phyloP scores from a whole-genome alignment of 2,888 invertebrate species.

The Cynaeus angustus region DNA sequence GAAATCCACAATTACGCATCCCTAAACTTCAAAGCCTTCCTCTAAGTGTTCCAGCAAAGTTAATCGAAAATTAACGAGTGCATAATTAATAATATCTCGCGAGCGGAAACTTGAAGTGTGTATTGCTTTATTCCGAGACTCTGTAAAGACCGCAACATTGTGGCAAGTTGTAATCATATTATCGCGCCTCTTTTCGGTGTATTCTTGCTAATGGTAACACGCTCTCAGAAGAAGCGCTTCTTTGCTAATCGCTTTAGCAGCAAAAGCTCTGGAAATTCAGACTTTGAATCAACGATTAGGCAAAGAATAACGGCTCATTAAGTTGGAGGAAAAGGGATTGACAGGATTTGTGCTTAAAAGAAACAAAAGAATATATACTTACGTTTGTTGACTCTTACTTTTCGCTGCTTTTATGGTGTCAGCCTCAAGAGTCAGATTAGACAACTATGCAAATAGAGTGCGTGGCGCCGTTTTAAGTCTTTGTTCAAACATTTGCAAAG shows the following conservation, averaged over 20 bases:
- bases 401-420: too few species aligned
- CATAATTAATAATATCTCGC: slow-evolving; percentile 55
- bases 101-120: slow-evolving; percentile 49
- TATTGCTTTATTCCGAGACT: slow-evolving; percentile 47
- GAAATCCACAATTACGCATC: slow-evolving; percentile 35
- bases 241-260: slow-evolving; percentile 45
- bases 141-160: slow-evolving; percentile 49
- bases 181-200: slow-evolving; percentile 45
- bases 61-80: slow-evolving; percentile 57
- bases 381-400: not conserved
- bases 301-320: slow-evolving; percentile 35
- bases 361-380: not conserved
- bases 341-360: not conserved
- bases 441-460: not conserved
- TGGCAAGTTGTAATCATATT: slow-evolving; percentile 52
- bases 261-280: slow-evolving; percentile 3
- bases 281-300: slow-evolving; percentile 27
- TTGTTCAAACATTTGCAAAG: slow-evolving; percentile 4
- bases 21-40: slow-evolving; percentile 48
- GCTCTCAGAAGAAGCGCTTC: slow-evolving; percentile 26
- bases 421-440: not conserved
- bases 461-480: not conserved
- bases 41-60: slow-evolving; percentile 52
- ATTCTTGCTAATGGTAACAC: slow-evolving; percentile 43
- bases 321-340: not conserved